Evolutionary conservation across 2,113 vertebrate species (phyloP).

Genomic region (Nothobranchius furzeri): DNA sequence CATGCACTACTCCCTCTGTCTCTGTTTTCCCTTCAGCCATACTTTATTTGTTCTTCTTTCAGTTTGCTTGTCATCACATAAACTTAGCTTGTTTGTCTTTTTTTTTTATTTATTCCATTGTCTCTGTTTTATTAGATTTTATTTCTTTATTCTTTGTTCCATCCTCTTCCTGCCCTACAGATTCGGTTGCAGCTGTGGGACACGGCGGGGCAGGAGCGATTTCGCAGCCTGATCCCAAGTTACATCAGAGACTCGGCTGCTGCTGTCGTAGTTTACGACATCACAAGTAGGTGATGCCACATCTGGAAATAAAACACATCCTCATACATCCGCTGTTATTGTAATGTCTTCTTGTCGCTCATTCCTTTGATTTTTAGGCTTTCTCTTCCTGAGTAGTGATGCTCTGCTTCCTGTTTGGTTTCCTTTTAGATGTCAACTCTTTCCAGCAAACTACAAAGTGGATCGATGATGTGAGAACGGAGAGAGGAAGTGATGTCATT

Average conservation of each 20-base stretch:
- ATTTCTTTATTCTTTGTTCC: constrained; percentile 72
- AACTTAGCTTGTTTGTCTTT: constrained; percentile 65
- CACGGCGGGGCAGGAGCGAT: constrained; percentile 97
- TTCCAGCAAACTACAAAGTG: constrained; percentile 99
- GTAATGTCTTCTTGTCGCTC: no score
- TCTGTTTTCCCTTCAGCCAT: constrained; percentile 32
- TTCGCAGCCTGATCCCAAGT: constrained; percentile 99
- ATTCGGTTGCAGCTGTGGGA: constrained; percentile 99
- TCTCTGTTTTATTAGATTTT: constrained; percentile 31
- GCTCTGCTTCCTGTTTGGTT: background rate
- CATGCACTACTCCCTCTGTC: constrained; percentile 39
- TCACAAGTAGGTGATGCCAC: constrained; percentile 92
- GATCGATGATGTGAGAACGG: constrained; percentile 98
- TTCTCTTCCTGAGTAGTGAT: constrained; percentile 5
- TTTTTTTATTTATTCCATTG: constrained; percentile 4
- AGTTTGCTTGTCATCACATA: constrained; percentile 41
- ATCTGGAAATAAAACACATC: no score
- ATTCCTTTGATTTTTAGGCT: no score
- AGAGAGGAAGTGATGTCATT: constrained; percentile 97
- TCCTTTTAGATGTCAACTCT: constrained; percentile 91
- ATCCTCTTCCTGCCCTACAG: constrained; percentile 74
- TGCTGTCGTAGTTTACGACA: constrained; percentile 99
- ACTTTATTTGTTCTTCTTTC: constrained; percentile 41
- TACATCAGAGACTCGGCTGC: constrained; percentile 99
- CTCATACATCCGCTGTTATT: no score